phyloP scores from a whole-genome alignment of 2,888 invertebrate species.

The Podabrus alpinus region DNA sequence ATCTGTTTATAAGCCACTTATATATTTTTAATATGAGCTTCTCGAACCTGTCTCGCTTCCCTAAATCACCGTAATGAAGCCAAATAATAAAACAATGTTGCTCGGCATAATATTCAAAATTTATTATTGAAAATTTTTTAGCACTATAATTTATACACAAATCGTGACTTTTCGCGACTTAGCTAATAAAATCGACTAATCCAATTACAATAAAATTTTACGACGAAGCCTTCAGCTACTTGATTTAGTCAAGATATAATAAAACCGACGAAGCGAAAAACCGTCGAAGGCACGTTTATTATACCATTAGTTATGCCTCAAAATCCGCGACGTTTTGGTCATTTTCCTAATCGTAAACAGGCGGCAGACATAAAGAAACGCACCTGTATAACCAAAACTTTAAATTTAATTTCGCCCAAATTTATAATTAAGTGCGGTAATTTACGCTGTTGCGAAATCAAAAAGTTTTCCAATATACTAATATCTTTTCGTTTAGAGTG shows the following conservation, averaged over 20 bases:
- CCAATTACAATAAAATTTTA: conserved; percentile 27
- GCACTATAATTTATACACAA: neutral
- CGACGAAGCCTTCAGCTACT: conserved; percentile 2
- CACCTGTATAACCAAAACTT: neutral
- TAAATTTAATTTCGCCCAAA: neutral
- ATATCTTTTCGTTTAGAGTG: neutral
- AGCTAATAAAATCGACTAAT: conserved; percentile 14
- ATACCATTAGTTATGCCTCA: conserved; percentile 18
- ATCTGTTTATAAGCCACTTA: conserved; percentile 54
- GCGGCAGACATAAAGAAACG: neutral
- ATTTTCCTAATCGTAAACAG: conserved; percentile 3
- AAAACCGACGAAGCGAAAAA: conserved; percentile 9
- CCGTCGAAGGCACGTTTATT: conserved; percentile 18
- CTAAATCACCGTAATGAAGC: conserved; percentile 16
- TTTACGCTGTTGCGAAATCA: neutral
- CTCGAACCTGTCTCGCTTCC: conserved; percentile 10
- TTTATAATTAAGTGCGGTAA: neutral
- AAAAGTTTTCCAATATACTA: neutral
- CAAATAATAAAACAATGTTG: neutral
- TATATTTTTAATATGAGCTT: conserved; percentile 49
- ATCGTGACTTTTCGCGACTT: conserved; percentile 19
- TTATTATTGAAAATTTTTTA: conserved; percentile 4
- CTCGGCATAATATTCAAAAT: neutral
- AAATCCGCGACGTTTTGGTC: conserved; percentile 5
- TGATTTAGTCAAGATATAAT: conserved; percentile 10